Evolutionary conservation across 2,888 invertebrate species (phyloP).

Genomic region (Hemicrepidius hirtus): DNA sequence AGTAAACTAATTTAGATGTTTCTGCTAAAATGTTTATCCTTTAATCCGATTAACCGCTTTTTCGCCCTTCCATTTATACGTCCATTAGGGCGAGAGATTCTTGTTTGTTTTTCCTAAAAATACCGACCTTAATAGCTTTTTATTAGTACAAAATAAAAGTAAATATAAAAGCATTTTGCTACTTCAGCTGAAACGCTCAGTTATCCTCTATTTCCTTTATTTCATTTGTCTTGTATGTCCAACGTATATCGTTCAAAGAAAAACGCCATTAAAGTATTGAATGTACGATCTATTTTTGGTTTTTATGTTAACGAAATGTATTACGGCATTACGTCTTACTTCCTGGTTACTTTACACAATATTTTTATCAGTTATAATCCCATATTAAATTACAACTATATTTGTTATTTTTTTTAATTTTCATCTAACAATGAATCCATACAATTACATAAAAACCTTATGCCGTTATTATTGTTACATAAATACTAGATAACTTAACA

Average conservation of each 20-base stretch:
- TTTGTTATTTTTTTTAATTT: no score
- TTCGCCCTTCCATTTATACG: slow-evolving; percentile 57
- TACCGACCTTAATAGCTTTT: slow-evolving; percentile 47
- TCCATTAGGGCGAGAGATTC: slow-evolving; percentile 56
- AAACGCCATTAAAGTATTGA: slow-evolving; percentile 34
- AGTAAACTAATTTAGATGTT: slow-evolving; percentile 47
- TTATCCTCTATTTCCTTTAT: slow-evolving; percentile 13
- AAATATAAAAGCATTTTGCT: slow-evolving; percentile 31
- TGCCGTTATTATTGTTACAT: not conserved
- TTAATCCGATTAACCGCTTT: slow-evolving; percentile 52
- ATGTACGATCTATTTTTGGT: not conserved
- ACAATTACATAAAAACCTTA: not conserved
- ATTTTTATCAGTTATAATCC: no score
- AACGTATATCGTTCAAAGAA: not conserved
- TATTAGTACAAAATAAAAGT: slow-evolving; percentile 43
- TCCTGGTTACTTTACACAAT: no score
- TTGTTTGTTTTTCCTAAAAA: slow-evolving; percentile 52
- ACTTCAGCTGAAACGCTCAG: slow-evolving; percentile 1
- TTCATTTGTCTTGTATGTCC: slow-evolving; percentile 22
- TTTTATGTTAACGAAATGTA: no score
- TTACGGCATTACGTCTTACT: no score
- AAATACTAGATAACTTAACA: not conserved
- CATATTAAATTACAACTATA: no score
- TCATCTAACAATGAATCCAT: no score
- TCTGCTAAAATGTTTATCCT: slow-evolving; percentile 48